phyloP scores from a whole-genome alignment of 2,797 vertebrate genomes.

The Gallinago nigripennis region DNA sequence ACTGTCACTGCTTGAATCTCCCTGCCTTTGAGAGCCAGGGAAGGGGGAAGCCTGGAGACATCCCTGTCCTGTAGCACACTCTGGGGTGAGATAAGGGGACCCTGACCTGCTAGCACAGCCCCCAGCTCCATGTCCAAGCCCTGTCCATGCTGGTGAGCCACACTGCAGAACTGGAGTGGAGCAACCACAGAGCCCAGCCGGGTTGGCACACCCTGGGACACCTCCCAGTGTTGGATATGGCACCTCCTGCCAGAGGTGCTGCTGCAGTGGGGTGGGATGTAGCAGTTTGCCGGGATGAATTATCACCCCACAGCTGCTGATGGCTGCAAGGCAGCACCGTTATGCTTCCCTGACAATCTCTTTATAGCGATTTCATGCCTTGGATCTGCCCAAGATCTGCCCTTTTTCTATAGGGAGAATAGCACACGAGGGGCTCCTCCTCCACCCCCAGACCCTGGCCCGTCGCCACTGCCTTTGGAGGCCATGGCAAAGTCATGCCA shows the following conservation, averaged over 20 bases:
- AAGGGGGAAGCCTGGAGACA: neutral
- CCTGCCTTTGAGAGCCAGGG: neutral
- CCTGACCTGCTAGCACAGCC: accelerated
- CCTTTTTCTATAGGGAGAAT: constrained; percentile 16
- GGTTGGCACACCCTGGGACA: accelerated
- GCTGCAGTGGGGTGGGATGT: neutral
- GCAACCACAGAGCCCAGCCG: accelerated
- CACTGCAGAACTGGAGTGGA: accelerated
- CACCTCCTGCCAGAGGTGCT: neutral
- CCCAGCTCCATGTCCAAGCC: neutral
- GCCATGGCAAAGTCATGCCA: constrained; percentile 43
- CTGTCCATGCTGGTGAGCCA: neutral
- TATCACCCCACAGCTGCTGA: constrained; percentile 6
- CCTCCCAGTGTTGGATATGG: neutral
- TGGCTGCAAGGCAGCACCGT: neutral
- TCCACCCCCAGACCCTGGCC: constrained; percentile 12
- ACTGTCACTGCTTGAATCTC: neutral
- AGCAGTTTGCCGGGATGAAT: neutral
- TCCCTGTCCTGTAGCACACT: accelerated
- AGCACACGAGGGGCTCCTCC: constrained; percentile 17
- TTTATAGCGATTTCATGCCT: constrained; percentile 38
- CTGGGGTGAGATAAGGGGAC: accelerated
- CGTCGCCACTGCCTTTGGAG: neutral
- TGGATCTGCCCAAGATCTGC: constrained; percentile 7
- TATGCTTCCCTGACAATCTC: neutral